Conservation (phyloP, 2,113 vertebrate genomes). For the Canis aureus region DNA sequence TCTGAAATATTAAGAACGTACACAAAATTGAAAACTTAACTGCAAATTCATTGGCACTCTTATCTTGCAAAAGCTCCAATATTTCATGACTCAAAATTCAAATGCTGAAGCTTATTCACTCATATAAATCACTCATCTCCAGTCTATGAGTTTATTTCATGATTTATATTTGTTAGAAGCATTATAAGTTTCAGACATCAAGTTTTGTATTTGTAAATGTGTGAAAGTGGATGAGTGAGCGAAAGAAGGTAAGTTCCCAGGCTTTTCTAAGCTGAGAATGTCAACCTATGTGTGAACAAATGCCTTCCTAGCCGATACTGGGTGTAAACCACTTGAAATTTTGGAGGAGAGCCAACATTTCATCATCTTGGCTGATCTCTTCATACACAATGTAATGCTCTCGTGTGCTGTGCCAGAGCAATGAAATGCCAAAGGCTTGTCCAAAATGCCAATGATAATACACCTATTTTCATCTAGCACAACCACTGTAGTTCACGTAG, state of each 20-base stretch:
- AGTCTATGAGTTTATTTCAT: neutral
- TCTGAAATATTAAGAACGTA: neutral
- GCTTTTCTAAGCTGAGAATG: constrained; percentile 82
- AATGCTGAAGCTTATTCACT: neutral
- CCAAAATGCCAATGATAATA: constrained; percentile 85
- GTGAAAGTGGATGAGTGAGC: neutral
- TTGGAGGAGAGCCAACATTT: constrained; percentile 85
- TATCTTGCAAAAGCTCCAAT: neutral
- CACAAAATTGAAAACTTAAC: neutral
- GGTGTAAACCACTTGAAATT: constrained; percentile 83
- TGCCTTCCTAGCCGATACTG: constrained; percentile 80
- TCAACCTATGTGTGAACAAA: constrained; percentile 80
- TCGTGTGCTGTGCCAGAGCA: constrained; percentile 79
- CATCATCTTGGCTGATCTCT: constrained; percentile 81
- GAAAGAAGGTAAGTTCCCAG: constrained; percentile 73
- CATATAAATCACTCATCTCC: neutral
- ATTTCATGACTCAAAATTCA: neutral
- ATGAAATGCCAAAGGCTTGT: constrained; percentile 83
- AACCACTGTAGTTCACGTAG: constrained; percentile 80
- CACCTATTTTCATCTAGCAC: constrained; percentile 75
- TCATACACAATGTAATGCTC: constrained; percentile 72
- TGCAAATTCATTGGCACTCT: neutral
- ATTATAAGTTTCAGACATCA: neutral
- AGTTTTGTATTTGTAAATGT: neutral
- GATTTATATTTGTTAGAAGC: constrained; percentile 15